Conservation (phyloP, 1,140 invertebrate genomes). For the Metaphire vulgaris region DNA sequence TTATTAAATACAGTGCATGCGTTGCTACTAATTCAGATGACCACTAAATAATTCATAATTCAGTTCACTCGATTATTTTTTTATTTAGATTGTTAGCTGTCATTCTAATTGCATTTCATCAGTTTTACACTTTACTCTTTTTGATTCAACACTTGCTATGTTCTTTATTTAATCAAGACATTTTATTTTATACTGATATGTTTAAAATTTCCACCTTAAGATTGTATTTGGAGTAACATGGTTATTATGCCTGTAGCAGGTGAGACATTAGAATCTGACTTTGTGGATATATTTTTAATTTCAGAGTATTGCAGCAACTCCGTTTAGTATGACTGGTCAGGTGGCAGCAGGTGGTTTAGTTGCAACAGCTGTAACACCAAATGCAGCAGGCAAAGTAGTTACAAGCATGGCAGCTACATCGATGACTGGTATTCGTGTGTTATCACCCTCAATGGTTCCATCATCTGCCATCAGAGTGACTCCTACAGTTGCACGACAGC, state of each 20-base stretch:
- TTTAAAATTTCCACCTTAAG: too few species aligned
- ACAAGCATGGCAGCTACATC: not conserved
- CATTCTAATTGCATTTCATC: not conserved
- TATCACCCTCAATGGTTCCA: not conserved
- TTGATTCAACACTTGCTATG: too few species aligned
- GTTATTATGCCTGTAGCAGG: too few species aligned
- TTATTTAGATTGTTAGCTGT: not conserved
- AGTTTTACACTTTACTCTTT: not conserved
- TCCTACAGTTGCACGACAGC: not conserved
- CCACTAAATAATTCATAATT: too few species aligned
- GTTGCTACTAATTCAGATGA: too few species aligned
- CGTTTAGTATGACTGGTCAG: not conserved
- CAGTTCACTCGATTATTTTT: conserved; percentile 3
- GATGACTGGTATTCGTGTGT: not conserved
- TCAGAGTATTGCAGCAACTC: not conserved
- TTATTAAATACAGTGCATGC: too few species aligned
- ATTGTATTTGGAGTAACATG: too few species aligned
- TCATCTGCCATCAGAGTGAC: not conserved
- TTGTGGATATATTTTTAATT: too few species aligned
- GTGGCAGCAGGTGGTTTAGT: not conserved
- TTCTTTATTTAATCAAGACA: too few species aligned
- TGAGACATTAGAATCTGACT: too few species aligned
- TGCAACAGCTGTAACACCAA: not conserved
- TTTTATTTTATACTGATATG: too few species aligned
- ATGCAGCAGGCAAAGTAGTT: not conserved